Evolutionary conservation across 2,113 vertebrate species (phyloP), one percentile per base, ranked within the genome.

Genomic region (Lepus americanus): DNA sequence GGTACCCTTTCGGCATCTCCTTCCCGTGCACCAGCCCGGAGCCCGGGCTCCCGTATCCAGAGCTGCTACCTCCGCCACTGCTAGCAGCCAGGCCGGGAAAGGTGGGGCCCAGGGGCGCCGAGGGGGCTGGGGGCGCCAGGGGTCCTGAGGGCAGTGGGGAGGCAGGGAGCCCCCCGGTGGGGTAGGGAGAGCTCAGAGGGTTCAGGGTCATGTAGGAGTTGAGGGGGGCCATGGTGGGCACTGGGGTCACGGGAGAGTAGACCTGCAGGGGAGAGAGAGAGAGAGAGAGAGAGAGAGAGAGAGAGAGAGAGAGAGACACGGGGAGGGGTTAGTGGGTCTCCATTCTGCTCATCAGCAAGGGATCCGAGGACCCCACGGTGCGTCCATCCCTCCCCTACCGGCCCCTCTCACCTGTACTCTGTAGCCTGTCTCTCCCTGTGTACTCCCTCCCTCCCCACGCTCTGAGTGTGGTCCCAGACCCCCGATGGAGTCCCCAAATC

Each of bases 121-220:
- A 90, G 44, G 99, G 96, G 0, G 98, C 94, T 1, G 98, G 93
- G 0, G 98, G 98, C 1, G 98, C 98, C 92, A 99, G 97, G 0
- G 98, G 97, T 95, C 98, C 98, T 72, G 99, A 98, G 33, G 99
- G 98, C 0, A 98, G 97, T 0, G 97, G 97, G 66, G 99, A 98
- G 0, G 99, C 97, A 0, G 97, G 96, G 9, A 98, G 96, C 10
- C 97, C 97, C 97, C 99, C 99, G 0, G 97, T 66, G 80, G 99
- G 98, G 84, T 98, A 97, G 67, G 98, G 96, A 98, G 99, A 98
- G 53, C 97, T 98, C 9, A 99, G 97, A 0, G 99, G 97, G 97
- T 99, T 99, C 95, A 99, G 95, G 96, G 99, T 99, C 98, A 99
- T 99, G 97, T 99, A 99, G 96, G 98, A 99, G 98, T 99, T 99